Evolutionary conservation across 1,140 invertebrate genomes (phyloP).

Genomic region (Notospermus geniculatus): DNA sequence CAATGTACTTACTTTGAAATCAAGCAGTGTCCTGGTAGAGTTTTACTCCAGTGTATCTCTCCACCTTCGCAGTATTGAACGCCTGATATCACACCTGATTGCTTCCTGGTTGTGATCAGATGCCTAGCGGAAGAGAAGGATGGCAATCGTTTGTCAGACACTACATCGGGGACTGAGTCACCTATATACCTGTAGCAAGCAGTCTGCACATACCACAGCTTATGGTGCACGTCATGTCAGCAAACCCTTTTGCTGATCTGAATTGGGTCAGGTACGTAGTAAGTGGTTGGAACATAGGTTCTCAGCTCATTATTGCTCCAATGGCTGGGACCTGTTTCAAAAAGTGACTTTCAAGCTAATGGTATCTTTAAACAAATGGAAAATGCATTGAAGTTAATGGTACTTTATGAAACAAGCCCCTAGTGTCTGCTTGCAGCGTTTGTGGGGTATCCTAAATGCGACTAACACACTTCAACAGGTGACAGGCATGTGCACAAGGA

Average conservation of each 20-base stretch:
- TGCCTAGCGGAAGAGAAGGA: conserved; percentile 38
- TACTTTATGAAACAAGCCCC: too few species aligned
- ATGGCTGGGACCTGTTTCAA: not conserved
- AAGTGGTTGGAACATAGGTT: too few species aligned
- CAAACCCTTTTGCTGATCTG: too few species aligned
- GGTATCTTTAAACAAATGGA: not conserved
- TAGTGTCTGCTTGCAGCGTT: too few species aligned
- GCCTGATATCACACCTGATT: conserved; percentile 91
- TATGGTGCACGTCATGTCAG: too few species aligned
- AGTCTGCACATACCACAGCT: too few species aligned
- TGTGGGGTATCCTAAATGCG: too few species aligned
- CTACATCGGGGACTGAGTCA: too few species aligned
- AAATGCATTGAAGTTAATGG: not conserved
- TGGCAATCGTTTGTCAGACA: not conserved
- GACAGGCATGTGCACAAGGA: not conserved
- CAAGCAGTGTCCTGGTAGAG: conserved; percentile 82
- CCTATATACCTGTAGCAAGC: too few species aligned
- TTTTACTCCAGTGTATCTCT: conserved; percentile 84
- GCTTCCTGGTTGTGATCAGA: conserved; percentile 69
- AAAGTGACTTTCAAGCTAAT: not conserved
- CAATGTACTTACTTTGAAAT: conserved; percentile 63
- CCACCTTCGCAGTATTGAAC: conserved; percentile 87
- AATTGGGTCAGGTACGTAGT: too few species aligned
- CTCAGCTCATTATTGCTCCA: too few species aligned
- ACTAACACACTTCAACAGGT: too few species aligned